Evolutionary conservation across 2,888 invertebrate species (phyloP).

Genomic region (Eupithecia inturbata): DNA sequence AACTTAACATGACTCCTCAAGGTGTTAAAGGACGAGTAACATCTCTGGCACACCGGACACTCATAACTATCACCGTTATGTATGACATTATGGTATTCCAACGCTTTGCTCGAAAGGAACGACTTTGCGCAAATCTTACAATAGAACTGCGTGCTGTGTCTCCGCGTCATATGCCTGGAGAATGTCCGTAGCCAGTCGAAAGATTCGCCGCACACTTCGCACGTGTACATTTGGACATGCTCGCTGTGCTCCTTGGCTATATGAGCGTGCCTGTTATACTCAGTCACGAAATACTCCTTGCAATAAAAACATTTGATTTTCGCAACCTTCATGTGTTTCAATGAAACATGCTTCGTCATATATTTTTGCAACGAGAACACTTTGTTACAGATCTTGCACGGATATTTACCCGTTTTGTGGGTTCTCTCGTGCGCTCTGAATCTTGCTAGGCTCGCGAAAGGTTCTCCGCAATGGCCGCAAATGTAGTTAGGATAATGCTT

Average conservation of each 20-base stretch:
- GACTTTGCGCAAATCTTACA: slow-evolving; percentile 49
- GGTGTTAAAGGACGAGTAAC: slow-evolving; percentile 40
- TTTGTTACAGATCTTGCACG: slow-evolving; percentile 74
- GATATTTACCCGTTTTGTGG: slow-evolving; percentile 69
- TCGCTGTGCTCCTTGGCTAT: slow-evolving; percentile 56
- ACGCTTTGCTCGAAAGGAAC: slow-evolving; percentile 47
- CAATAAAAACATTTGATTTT: slow-evolving; percentile 63
- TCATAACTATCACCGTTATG: slow-evolving; percentile 48
- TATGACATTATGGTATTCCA: slow-evolving; percentile 50
- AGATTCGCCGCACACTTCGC: slow-evolving; percentile 67
- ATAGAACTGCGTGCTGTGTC: not conserved
- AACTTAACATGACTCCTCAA: slow-evolving; percentile 16
- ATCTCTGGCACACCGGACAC: slow-evolving; percentile 54
- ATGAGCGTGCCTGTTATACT: slow-evolving; percentile 57
- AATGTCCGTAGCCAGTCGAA: slow-evolving; percentile 75
- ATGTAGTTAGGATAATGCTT: slow-evolving; percentile 67
- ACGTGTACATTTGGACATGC: slow-evolving; percentile 53
- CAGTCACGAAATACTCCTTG: slow-evolving; percentile 50
- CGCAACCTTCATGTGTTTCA: slow-evolving; percentile 52
- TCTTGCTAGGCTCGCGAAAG: slow-evolving; percentile 54
- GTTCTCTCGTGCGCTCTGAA: slow-evolving; percentile 67
- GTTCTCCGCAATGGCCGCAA: slow-evolving; percentile 66
- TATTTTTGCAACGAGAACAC: slow-evolving; percentile 68
- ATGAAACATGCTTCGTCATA: slow-evolving; percentile 56
- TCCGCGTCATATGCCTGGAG: slow-evolving; percentile 61